Base-by-base conservation (phyloP, 1,140 invertebrate genomes). In the Proales similis region DNA sequence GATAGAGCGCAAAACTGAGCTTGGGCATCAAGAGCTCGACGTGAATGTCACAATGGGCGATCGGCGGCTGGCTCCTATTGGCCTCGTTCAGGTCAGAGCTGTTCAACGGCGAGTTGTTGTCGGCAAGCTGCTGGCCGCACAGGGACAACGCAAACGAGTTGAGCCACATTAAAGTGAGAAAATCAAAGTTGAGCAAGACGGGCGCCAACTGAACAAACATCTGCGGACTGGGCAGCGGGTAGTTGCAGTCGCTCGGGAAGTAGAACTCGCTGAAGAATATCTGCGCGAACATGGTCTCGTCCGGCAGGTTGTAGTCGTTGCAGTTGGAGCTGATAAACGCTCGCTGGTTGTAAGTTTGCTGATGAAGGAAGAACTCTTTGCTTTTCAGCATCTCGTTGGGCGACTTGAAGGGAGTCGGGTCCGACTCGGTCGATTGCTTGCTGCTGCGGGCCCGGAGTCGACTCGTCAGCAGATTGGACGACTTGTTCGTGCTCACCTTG, bases 261-360 rank as follows among this genome's bases (percentile, higher is more conserved):
- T 93, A 97, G 77, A 92, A 98, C 69, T 90, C 88, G 1, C 90
- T 92, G 68, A 93, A 88, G 71, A 97, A 93, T 2, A 91, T 83
- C 77, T 61, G 45, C 24, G 26, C 26, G 17, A 61, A 43, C 14
- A 43, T 14, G 11, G 39, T 32, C 12, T 45, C 39, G 14, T 11
- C 6, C 26, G 57, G 57, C 24, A 61, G 24, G 20, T 61, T 43
- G 26, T 38, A 46, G 22, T 61, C 39, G 0, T 29, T 19, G 11
- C 22, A 45, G 19, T 61, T 45, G n/a, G 57, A 61, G 24, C 39
- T 61, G 20, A 61, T 27, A 45, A 61, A 46, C n/a, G 39, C 42
- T 19, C 57, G 20, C 24, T 7, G 9, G 29, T 61, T 61, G 11
- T 19, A 61, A 32, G 36, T 32, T 46, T 46, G 39, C 26, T 46